These are phyloP conservation scores for Phthorimaea operculella DNA, from an alignment of 1,140 invertebrate species.

Conservation along the genomic window DNA sequence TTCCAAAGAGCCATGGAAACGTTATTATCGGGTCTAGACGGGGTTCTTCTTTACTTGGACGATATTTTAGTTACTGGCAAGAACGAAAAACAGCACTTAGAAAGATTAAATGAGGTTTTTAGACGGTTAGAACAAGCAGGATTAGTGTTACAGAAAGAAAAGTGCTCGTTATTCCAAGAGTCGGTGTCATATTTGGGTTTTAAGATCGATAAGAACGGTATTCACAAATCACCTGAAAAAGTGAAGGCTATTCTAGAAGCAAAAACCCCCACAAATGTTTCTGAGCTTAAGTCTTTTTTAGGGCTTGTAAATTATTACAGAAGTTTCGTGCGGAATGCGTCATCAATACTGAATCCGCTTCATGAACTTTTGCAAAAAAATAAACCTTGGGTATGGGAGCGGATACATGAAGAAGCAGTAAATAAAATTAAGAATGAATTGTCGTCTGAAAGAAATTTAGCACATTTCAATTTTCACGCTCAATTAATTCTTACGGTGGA, in stretches of 20 bases:
- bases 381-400: neutral
- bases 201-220: conserved; percentile 22
- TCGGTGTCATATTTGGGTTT: conserved; percentile 38
- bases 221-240: conserved; percentile 24
- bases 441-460: conserved; percentile 24
- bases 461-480: conserved; percentile 37
- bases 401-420: too few relatives aligned
- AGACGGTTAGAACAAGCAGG: conserved; percentile 11
- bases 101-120: conserved; percentile 17
- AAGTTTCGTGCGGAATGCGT: neutral
- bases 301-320: conserved; percentile 3
- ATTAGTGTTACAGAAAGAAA: conserved; percentile 26
- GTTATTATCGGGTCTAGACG: conserved; percentile 19
- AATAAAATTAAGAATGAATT: too few relatives aligned
- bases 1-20: conserved; percentile 30
- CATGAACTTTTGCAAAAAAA: conserved; percentile 1
- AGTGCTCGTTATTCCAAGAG: conserved; percentile 21
- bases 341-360: neutral
- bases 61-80: conserved; percentile 22
- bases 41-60: conserved; percentile 8
- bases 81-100: conserved; percentile 20
- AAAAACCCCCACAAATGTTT: neutral
- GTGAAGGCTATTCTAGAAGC: neutral
- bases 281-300: neutral
- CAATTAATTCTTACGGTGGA: conserved; percentile 29